A percentile compares a stretch with the other conserved stretches of the same genome.
Evolutionary conservation across 2,888 invertebrate genomes (phyloP).

Genomic region (Eustalomyia histrio): DNA sequence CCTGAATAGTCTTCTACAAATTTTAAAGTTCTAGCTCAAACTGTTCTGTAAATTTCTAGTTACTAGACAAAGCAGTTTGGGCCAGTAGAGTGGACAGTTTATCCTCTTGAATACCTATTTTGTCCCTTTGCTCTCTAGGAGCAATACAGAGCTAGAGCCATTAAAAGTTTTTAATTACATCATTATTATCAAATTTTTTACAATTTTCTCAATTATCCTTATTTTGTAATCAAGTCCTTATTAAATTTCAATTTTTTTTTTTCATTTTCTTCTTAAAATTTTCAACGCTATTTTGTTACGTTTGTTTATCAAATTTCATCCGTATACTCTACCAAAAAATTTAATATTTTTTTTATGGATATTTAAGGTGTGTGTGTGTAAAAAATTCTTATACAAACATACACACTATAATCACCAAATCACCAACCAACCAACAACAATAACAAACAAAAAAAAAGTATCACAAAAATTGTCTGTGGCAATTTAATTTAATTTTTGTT

Average conservation of each 20-base stretch:
- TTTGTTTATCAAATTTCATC: conserved; percentile 41
- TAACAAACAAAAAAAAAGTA: conserved; percentile 6
- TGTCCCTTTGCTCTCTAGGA: no score
- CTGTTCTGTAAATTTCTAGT: no score
- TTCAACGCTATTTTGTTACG: conserved; percentile 48
- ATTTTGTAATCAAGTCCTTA: conserved; percentile 66
- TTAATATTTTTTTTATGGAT: background rate
- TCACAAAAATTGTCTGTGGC: conserved; percentile 3
- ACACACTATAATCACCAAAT: background rate
- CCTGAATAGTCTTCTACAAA: no score
- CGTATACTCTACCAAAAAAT: conserved; percentile 2
- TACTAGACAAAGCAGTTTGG: no score
- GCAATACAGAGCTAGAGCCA: no score
- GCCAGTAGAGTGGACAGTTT: no score
- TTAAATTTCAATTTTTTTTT: background rate
- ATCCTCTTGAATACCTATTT: no score
- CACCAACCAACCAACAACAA: background rate
- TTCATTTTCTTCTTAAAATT: conserved; percentile 10
- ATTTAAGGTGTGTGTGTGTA: conserved; percentile 20
- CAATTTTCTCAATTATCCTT: background rate
- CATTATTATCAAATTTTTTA: no score
- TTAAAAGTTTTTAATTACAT: no score
- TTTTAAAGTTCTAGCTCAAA: no score
- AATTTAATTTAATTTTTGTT: conserved; percentile 6
- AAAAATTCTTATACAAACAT: conserved; percentile 41